These are phyloP conservation scores for Gobio gobio DNA, from an alignment of 2,113 vertebrate species.

Conservation along the genomic window DNA sequence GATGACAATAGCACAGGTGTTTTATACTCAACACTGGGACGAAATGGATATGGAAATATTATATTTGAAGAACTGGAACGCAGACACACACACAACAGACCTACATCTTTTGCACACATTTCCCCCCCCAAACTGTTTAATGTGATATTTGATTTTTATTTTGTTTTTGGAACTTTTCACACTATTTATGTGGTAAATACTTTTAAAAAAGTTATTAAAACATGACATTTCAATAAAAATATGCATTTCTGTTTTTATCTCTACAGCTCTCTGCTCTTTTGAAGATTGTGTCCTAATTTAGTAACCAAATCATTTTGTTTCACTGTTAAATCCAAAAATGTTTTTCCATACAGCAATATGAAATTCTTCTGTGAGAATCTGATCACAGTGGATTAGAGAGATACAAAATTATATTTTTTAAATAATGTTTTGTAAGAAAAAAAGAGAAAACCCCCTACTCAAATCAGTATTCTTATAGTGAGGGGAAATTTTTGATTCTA, in stretches of 20 bases:
- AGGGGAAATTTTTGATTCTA: not conserved
- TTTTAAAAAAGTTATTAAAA: constrained; percentile 17
- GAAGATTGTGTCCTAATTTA: not conserved
- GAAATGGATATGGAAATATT: not conserved
- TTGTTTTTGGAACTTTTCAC: not conserved
- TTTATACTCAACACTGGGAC: constrained; percentile 1
- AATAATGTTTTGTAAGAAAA: not conserved
- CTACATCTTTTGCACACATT: not conserved
- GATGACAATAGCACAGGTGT: not conserved
- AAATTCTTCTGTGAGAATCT: not conserved
- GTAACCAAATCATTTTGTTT: not conserved
- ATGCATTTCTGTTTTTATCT: not conserved
- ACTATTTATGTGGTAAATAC: not conserved
- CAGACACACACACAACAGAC: not conserved
- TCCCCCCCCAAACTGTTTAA: not conserved
- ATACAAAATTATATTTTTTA: not conserved
- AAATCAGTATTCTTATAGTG: not conserved
- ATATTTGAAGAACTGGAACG: not conserved
- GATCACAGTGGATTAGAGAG: not conserved
- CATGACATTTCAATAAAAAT: not conserved
- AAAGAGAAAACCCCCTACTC: too few relatives aligned
- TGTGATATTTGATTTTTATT: not conserved
- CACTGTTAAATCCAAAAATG: not conserved
- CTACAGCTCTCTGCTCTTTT: not conserved
- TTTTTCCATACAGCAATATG: not conserved